These are phyloP conservation scores for Gambelia wislizenii DNA, from an alignment of 2,797 vertebrate species.

Conservation along the genomic window DNA sequence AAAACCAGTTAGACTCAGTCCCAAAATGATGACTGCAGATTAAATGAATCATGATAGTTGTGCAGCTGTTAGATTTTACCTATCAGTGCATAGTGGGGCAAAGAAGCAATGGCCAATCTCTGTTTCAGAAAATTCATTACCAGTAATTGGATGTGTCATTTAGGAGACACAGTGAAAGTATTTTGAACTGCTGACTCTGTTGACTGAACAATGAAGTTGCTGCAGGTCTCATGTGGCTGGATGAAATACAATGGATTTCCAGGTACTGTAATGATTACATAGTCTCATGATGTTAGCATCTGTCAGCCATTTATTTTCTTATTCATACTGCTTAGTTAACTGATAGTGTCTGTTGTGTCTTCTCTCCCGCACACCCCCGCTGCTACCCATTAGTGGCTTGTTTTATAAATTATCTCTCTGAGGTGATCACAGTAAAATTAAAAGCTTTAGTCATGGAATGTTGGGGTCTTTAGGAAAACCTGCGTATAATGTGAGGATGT, in stretches of 20 bases:
- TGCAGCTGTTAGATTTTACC: too few relatives aligned
- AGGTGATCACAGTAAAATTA: not conserved
- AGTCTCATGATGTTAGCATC: not conserved
- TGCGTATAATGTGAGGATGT: too few relatives aligned
- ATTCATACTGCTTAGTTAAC: not conserved
- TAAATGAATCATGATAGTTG: too few relatives aligned
- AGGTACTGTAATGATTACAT: not conserved
- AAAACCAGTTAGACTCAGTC: too few relatives aligned
- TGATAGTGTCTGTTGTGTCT: too few relatives aligned
- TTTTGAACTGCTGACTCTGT: not conserved
- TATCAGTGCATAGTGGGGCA: too few relatives aligned
- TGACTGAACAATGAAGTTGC: not conserved
- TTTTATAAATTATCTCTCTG: not conserved
- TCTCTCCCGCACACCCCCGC: too few relatives aligned
- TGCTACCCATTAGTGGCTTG: too few relatives aligned
- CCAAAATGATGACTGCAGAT: too few relatives aligned
- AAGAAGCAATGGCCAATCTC: too few relatives aligned
- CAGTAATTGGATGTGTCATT: not conserved
- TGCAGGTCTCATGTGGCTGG: not conserved
- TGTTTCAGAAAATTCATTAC: too few relatives aligned
- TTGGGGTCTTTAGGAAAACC: not conserved
- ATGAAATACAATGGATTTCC: not conserved
- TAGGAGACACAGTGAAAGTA: not conserved
- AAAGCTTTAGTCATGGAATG: not conserved
- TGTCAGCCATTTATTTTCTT: too few relatives aligned